Base-by-base conservation (phyloP, 1,140 invertebrate species). In the Paraescarpia echinospica region DNA sequence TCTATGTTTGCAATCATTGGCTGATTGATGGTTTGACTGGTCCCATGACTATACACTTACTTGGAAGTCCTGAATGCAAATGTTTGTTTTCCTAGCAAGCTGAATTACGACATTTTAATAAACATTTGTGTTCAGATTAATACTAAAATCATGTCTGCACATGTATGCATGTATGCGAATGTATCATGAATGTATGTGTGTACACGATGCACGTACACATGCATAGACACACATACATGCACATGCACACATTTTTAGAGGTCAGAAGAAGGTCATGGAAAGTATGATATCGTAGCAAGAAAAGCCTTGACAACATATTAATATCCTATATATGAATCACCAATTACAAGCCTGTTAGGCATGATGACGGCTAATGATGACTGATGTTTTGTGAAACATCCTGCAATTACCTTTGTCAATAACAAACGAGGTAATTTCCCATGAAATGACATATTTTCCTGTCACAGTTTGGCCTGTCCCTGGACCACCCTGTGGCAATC, bases 401-500 rank as follows among this genome's bases (percentile, higher is more conserved):
- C 59, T 14, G 22, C 59, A 41, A 4, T 41, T 77, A 18, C 27
- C 59, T 77, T 77, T 31, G 14, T 51, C 59, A 77, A 27, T 27
- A 18, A 77, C 59, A 77, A 77, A 77, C 27, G 59, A 27, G 9
- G 59, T 77, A 77, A 77, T 77, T 77, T 77, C 22, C 59, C 0
- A 77, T 77, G 59, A 77, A 77, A 77, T 31, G 9, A 12, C 59
- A 77, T 77, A 77, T 77, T 77, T 77, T 77, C 59, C 59, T 77
- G 59, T 77, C 59, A 77, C 14, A 35, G n/a, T 93, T 90, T 93
- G 59, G 33, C 31, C 34, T 91, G 35, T 88, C 77, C 34, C 31
- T 34, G 31, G 31, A 33, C 91, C 92, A 89, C 59, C 9, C 59
- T 2, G 14, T 18, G 27, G 22, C 59, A 18, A 18, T 22, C 59